These are phyloP conservation scores for Cheiracanthium punctorium DNA, from an alignment of 2,888 invertebrate genomes.

Conservation along the genomic window DNA sequence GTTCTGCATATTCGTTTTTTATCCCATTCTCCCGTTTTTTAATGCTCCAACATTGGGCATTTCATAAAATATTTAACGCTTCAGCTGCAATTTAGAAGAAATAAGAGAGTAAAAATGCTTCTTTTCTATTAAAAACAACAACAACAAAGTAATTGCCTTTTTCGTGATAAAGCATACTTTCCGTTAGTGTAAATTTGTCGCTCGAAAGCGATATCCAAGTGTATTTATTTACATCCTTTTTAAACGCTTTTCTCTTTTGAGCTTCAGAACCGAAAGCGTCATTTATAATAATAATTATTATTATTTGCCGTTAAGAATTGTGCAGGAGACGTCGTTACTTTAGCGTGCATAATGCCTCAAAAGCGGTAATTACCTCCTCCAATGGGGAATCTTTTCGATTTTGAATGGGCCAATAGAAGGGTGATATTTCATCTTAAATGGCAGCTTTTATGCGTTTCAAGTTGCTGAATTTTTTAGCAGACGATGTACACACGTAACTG, in stretches of 20 bases:
- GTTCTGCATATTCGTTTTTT: background rate
- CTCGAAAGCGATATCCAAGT: background rate
- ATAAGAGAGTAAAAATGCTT: background rate
- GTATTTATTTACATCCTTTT: background rate
- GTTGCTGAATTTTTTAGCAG: slow-evolving; percentile 25
- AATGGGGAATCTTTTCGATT: slow-evolving; percentile 52
- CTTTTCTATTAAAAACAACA: background rate
- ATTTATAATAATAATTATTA: slow-evolving; percentile 47
- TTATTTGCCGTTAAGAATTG: slow-evolving; percentile 44
- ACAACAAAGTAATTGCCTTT: background rate
- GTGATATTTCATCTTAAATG: slow-evolving; percentile 48
- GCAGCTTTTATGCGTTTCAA: slow-evolving; percentile 32
- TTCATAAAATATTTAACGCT: background rate
- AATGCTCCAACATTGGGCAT: background rate
- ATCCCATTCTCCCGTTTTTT: background rate
- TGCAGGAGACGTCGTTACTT: slow-evolving; percentile 33
- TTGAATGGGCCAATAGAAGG: slow-evolving; percentile 46
- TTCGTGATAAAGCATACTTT: background rate
- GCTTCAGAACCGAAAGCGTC: background rate
- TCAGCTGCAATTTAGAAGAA: background rate
- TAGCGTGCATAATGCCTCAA: background rate
- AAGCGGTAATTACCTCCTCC: slow-evolving; percentile 45
- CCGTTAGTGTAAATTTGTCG: background rate
- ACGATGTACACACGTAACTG: slow-evolving; percentile 14
- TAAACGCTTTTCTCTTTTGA: background rate